Evolutionary conservation across 1,140 invertebrate genomes (phyloP), one percentile per base, ranked within the genome.

Genomic region (Belonocnema kinseyi): DNA sequence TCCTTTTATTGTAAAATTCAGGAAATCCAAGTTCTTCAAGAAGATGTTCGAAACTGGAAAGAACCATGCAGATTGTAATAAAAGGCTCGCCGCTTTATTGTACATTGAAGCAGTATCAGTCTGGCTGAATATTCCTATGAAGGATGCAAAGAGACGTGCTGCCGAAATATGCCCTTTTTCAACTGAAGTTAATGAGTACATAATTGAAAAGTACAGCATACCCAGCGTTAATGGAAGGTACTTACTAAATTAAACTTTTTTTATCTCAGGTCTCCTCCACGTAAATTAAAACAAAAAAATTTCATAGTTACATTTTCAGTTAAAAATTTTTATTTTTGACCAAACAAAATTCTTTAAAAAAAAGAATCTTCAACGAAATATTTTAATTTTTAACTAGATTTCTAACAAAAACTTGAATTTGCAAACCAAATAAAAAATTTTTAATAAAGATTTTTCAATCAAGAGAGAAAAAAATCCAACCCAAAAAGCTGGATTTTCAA

Each of bases 171-270:
- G 88, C 77, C 13, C 77, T 17, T 4, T 74, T 21, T 85, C 88
- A 0, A 11, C 66, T 10, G 87, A 89, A 46, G 82, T 91, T 12
- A 89, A 89, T 79, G 71, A 61, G 7, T 75, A 91, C 76, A 82
- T 93, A 72, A 80, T 92, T 13, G 77, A 92, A 3, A 88, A 78
- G 14, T 93, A 92, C 71, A 92, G 89, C 50, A 71, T 90, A 8
- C 21, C 46, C 8, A 86, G 85, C 58, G 61, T 74, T n/a, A 83
- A 79, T 58, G 90, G 88, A 84, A 88, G 90, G 91, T 92, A 86
- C 81, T 73, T 72, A 40, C 66, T 76, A 40, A 56, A 8, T 56
- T 54, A 51, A 8, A n/a, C n/a, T 17, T 74, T 78, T 73, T 71
- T 70, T 26, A 73, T 14, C 33, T 58, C 52, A 10, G 61, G 74